Evolutionary conservation across 2,113 vertebrate genomes (phyloP), one percentile per base, ranked within the genome.

Genomic region (Nothocercus julius): DNA sequence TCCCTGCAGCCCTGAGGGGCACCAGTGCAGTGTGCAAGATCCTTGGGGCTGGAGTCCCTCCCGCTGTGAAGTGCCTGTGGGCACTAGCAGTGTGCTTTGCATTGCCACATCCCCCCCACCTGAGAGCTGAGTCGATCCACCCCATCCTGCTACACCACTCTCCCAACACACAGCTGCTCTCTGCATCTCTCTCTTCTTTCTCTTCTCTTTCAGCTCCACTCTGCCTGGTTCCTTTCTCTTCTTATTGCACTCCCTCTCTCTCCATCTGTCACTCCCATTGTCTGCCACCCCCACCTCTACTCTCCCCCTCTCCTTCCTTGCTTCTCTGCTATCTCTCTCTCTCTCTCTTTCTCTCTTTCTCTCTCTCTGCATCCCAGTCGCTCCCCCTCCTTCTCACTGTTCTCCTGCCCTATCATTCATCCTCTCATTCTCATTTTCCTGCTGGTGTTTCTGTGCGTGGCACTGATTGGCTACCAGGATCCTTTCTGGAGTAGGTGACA

Each of bases 381-480:
- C 76, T 74, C 53, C 73, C 72, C 74, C 62, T 32, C 13, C 91
- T 75, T 75, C 73, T 64, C 88, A 36, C 82, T 54, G 61, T 75
- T 82, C 90, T 80, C 51, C 79, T 75, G 88, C 81, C 79, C 89
- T 74, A 40, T 25, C 81, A 75, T 78, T 92, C 94, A 83, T 82
- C 95, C 94, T 82, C 92, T 85, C 87, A 87, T 72, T 92, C 95
- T 93, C 91, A 54, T 82, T 95, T 93, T 85, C 67, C 88, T 77
- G 66, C 34, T 45, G 68, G 78, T 82, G 83, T 72, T 83, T 10
- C 80, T 59, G 38, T 34, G 72, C 89, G 24, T 82, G 87, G 38
- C 85, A 76, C 82, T 64, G 85, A 97, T 96, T 92, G 97, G 97
- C 74, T 92, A 81, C 67, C 73, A 73, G 61, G 40, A 24, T 45